These are phyloP conservation scores for Cataglyphis rosenhaueri DNA, from an alignment of 2,888 invertebrate genomes.

Conservation along the genomic window DNA sequence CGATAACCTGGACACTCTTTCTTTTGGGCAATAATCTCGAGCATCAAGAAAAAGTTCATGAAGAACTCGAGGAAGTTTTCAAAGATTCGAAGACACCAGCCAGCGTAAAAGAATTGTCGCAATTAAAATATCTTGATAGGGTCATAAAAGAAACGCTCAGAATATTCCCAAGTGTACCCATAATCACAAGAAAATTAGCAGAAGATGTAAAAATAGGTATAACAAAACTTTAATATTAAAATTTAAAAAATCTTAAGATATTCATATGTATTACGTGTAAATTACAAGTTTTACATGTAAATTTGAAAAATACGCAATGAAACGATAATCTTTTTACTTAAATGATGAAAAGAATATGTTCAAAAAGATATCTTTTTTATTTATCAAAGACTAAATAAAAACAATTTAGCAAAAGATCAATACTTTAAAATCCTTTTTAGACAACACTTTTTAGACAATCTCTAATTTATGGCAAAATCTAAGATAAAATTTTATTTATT, in stretches of 20 bases:
- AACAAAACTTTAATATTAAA: background rate
- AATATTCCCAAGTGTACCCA: slow-evolving; percentile 87
- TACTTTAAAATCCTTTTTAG: background rate
- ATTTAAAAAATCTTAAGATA: background rate
- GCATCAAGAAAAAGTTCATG: slow-evolving; percentile 85
- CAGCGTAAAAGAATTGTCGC: slow-evolving; percentile 81
- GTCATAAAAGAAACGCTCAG: slow-evolving; percentile 88
- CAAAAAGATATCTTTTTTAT: background rate
- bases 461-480: background rate
- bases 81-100: slow-evolving; percentile 77
- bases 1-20: slow-evolving; percentile 86
- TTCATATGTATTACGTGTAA: background rate
- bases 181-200: slow-evolving; percentile 85
- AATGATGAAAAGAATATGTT: background rate
- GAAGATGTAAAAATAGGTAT: slow-evolving; percentile 85
- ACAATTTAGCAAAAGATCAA: background rate
- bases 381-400: background rate
- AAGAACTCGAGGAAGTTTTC: slow-evolving; percentile 85
- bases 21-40: slow-evolving; percentile 80
- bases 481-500: background rate
- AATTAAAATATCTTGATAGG: slow-evolving; percentile 87
- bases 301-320: background rate
- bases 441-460: background rate
- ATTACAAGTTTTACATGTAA: background rate
- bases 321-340: background rate